Evolutionary conservation across 2,888 invertebrate species (phyloP).

Genomic region (Rapana venosa): DNA sequence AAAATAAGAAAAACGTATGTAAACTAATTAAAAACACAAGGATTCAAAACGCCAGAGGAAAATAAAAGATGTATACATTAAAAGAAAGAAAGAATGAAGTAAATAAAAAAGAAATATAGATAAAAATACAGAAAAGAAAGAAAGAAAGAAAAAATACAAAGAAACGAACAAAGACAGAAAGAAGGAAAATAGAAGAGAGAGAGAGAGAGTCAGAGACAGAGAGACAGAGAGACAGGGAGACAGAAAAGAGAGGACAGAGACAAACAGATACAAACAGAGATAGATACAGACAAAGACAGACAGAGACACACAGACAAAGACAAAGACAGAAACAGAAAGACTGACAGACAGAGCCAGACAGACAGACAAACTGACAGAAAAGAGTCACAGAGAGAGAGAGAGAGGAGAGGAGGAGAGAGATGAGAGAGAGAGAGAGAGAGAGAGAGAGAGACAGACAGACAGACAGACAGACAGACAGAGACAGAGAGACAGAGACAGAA

Average conservation of each 20-base stretch:
- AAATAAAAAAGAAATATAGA: no score
- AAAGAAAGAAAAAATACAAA: neutral
- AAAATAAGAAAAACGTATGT: no score
- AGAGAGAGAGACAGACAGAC: neutral
- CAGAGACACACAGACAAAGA: no score
- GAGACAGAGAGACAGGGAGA: neutral
- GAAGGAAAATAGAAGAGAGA: neutral
- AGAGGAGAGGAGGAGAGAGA: neutral
- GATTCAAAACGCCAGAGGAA: no score
- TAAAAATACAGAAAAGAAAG: no score
- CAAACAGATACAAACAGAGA: no score
- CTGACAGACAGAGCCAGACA: neutral
- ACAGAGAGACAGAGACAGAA: neutral
- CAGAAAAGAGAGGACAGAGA: neutral
- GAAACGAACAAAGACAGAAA: neutral
- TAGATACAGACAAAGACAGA: no score
- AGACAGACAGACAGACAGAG: neutral
- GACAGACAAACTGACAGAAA: neutral
- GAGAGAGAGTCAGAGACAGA: neutral
- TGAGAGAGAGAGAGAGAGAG: neutral
- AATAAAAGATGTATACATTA: no score
- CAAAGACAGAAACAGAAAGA: neutral
- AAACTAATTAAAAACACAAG: no score
- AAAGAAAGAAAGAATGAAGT: no score
- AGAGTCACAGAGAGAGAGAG: neutral